Conservation (phyloP, 2,797 vertebrate genomes). For the Sylvilagus floridanus region DNA sequence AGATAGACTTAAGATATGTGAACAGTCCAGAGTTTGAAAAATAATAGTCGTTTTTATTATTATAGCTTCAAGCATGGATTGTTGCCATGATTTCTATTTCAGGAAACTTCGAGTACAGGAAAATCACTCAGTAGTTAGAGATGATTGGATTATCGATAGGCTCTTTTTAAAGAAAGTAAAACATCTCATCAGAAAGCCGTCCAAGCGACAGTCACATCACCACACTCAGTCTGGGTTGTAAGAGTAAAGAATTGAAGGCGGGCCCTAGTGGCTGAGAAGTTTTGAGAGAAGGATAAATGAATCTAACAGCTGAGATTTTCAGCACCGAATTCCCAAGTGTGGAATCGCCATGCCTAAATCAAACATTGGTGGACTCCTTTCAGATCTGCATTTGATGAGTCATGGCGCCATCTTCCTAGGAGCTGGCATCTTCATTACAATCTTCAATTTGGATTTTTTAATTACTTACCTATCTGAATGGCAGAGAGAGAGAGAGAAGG, state of each 20-base stretch:
- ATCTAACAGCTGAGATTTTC: not conserved
- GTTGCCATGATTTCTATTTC: slow-evolving; percentile 63
- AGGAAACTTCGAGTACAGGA: slow-evolving; percentile 40
- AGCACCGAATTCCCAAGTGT: not conserved
- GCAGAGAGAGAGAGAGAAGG: too few relatives aligned
- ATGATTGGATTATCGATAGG: slow-evolving; percentile 42
- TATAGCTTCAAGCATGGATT: slow-evolving; percentile 27
- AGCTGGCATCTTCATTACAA: not conserved
- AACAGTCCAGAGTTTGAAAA: slow-evolving; percentile 56
- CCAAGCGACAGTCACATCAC: not conserved
- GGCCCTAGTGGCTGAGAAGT: not conserved
- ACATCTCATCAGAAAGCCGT: slow-evolving; percentile 54
- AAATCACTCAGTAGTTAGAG: slow-evolving; percentile 56
- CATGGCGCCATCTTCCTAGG: not conserved
- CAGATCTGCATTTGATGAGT: not conserved
- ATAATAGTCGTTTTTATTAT: slow-evolving; percentile 54
- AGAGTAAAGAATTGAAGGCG: not conserved
- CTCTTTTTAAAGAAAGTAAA: slow-evolving; percentile 63
- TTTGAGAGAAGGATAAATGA: not conserved
- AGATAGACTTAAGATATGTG: not conserved
- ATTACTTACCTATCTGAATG: too few relatives aligned
- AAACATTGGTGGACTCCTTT: not conserved
- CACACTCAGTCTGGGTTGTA: not conserved
- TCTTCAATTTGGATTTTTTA: not conserved
- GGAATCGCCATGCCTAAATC: not conserved